These are phyloP conservation scores for Vidua macroura DNA, from an alignment of 2,113 vertebrate species.

Conservation along the genomic window DNA sequence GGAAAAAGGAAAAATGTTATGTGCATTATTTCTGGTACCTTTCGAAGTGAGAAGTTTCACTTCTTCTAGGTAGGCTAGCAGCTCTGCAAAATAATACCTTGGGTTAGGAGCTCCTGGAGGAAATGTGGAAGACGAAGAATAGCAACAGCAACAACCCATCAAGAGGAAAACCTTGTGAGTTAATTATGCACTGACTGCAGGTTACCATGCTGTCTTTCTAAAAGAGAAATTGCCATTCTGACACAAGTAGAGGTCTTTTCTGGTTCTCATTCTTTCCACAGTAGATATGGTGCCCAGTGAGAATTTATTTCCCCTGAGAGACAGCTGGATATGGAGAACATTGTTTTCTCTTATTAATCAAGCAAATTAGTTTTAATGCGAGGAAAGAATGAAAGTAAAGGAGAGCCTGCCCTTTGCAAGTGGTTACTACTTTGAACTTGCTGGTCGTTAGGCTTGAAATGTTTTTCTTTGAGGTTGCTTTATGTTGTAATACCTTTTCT, in stretches of 20 bases:
- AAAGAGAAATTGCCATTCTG: background rate
- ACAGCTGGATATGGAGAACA: background rate
- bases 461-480: background rate
- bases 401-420: background rate
- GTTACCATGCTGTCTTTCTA: background rate
- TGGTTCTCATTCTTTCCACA: background rate
- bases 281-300: background rate
- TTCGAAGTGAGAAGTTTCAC: background rate
- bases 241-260: background rate
- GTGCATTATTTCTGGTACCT: background rate
- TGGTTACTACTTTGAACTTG: background rate
- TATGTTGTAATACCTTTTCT: background rate
- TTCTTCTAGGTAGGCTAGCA: background rate
- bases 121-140: background rate
- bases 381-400: background rate
- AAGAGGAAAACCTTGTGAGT: background rate
- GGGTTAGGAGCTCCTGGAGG: background rate
- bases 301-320: background rate
- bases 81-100: background rate
- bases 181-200: background rate
- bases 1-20: background rate
- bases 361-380: background rate
- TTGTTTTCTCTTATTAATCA: slow-evolving; percentile 24
- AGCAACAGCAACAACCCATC: background rate
- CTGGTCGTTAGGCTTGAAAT: background rate